Evolutionary conservation across 2,888 invertebrate genomes (phyloP).

Genomic region (Acrocyrtus sp.): DNA sequence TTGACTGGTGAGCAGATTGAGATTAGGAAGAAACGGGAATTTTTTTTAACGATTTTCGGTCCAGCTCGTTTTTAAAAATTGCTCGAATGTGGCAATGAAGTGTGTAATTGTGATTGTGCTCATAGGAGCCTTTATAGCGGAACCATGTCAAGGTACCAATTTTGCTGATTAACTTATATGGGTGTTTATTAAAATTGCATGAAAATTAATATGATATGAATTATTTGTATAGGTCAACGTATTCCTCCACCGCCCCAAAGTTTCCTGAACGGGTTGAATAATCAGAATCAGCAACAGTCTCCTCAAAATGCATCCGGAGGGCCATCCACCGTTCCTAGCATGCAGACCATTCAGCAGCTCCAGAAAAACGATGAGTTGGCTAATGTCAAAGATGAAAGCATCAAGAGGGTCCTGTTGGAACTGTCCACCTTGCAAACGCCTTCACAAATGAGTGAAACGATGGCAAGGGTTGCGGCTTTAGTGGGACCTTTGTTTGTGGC

Average conservation of each 20-base stretch:
- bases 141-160: too few relatives aligned
- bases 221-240: constrained; percentile 39
- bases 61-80: too few relatives aligned
- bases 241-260: constrained; percentile 36
- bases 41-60: too few relatives aligned
- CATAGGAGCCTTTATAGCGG: constrained; percentile 13
- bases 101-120: constrained; percentile 27
- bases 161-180: too few relatives aligned
- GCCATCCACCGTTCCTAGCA: not conserved
- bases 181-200: too few relatives aligned
- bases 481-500: constrained; percentile 47
- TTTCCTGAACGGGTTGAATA: constrained; percentile 26
- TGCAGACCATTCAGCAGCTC: constrained; percentile 22
- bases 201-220: too few relatives aligned
- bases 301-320: not conserved
- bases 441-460: constrained; percentile 47
- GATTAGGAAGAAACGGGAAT: too few relatives aligned
- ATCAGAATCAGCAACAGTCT: constrained; percentile 7
- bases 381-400: constrained; percentile 51
- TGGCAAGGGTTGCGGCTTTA: constrained; percentile 36
- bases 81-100: constrained; percentile 42
- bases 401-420: constrained; percentile 45
- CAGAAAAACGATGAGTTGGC: constrained; percentile 31
- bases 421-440: constrained; percentile 45
- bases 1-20: too few relatives aligned